Conservation (phyloP, 37 sponge, comb jelly and placozoan species). For the Aphrocallistes beatrix region DNA sequence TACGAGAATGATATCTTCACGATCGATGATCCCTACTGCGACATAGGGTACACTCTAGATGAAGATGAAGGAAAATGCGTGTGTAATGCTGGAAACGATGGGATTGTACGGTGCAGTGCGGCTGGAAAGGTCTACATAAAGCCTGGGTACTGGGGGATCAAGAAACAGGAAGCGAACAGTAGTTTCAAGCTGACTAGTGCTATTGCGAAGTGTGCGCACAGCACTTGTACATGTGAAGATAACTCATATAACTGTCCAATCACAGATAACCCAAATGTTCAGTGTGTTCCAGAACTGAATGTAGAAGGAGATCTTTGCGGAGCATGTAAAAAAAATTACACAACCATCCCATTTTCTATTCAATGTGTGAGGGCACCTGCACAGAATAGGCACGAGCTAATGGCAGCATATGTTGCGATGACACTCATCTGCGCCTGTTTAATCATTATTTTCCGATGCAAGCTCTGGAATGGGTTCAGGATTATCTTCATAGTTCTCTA, state of each 20-base stretch:
- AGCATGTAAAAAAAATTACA: background rate
- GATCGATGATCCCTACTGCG: background rate
- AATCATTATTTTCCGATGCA: slow-evolving; percentile 7
- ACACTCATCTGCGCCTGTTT: background rate
- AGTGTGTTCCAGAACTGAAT: background rate
- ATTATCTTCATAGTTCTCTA: background rate
- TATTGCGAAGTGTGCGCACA: slow-evolving; percentile 11
- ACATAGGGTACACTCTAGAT: background rate
- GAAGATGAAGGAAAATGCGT: background rate
- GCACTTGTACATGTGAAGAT: background rate
- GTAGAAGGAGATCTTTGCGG: background rate
- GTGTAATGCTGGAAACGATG: background rate
- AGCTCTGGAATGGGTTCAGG: background rate
- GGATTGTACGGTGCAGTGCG: background rate
- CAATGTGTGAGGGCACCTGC: background rate
- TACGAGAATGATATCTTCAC: background rate
- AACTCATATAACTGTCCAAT: background rate
- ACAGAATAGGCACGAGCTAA: background rate
- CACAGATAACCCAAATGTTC: background rate
- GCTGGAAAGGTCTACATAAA: background rate
- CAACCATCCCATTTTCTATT: background rate
- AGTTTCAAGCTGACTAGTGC: background rate
- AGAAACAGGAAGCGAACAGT: background rate
- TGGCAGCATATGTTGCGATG: background rate
- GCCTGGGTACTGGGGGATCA: background rate